Conservation (phyloP, 2,797 vertebrate species). For the Pitangus sulphuratus region DNA sequence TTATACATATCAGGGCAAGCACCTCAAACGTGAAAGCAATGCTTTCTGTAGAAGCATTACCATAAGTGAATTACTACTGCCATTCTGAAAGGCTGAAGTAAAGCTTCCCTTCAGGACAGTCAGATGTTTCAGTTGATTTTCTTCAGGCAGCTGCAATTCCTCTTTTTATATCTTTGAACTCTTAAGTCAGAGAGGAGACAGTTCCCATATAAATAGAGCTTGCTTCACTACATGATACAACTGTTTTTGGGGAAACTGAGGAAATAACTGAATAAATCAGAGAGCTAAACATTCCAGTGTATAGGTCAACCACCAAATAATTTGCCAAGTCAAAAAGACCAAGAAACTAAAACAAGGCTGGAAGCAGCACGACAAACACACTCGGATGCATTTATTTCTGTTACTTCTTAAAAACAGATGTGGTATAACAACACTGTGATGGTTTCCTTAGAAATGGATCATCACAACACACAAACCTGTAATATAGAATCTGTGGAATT, state of each 20-base stretch:
- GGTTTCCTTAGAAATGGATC: background rate
- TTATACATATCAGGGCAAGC: background rate
- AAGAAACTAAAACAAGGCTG: background rate
- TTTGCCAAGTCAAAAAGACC: background rate
- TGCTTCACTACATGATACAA: background rate
- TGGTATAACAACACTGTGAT: accelerated
- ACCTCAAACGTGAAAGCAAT: background rate
- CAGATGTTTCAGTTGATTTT: background rate
- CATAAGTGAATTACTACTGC: background rate
- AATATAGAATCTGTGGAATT: constrained; percentile 97
- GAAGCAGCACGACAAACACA: background rate
- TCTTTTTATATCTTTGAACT: background rate
- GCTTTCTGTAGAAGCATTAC: background rate
- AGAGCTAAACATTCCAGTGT: background rate
- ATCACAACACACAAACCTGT: constrained; percentile 83
- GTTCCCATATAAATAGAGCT: background rate
- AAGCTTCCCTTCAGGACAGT: background rate
- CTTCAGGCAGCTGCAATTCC: background rate
- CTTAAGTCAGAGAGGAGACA: background rate
- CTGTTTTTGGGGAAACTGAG: background rate
- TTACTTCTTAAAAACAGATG: background rate
- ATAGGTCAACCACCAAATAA: background rate
- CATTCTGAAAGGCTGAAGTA: background rate
- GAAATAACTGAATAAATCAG: background rate
- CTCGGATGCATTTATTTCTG: background rate